Evolutionary conservation across 2,888 invertebrate species (phyloP).

Genomic region (Plebejus argus): DNA sequence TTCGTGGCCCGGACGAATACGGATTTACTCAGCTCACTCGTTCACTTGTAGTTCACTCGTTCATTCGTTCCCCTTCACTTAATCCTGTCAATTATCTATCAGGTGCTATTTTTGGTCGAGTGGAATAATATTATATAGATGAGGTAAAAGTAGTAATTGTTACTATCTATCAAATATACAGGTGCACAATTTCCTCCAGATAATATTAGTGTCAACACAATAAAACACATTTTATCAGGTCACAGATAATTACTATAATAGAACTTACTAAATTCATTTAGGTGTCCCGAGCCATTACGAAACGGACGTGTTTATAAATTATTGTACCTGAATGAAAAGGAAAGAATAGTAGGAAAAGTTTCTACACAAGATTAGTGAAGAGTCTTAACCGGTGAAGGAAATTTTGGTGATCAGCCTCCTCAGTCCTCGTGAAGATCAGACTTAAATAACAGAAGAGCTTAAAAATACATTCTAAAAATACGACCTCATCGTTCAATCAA

Average conservation of each 20-base stretch:
- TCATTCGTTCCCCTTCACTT: slow-evolving; percentile 35
- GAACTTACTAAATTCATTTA: too few species aligned
- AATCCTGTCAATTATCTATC: slow-evolving; percentile 46
- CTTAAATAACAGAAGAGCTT: neutral
- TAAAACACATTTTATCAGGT: too few species aligned
- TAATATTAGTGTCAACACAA: too few species aligned
- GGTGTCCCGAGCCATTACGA: too few species aligned
- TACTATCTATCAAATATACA: neutral
- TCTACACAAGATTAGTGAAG: too few species aligned
- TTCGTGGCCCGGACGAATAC: slow-evolving; percentile 64
- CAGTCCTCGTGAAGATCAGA: too few species aligned
- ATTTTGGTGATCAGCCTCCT: neutral
- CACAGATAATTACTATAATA: too few species aligned
- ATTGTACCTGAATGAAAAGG: too few species aligned
- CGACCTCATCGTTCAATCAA: slow-evolving; percentile 10
- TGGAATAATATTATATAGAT: neutral
- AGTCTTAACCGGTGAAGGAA: neutral
- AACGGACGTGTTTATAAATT: too few species aligned
- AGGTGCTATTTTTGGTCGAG: slow-evolving; percentile 40
- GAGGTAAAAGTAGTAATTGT: neutral
- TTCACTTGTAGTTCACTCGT: slow-evolving; percentile 31
- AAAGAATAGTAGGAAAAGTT: too few species aligned
- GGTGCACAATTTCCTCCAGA: neutral
- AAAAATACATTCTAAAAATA: slow-evolving; percentile 6
- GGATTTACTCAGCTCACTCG: slow-evolving; percentile 65